Percentiles rank a stretch among this genome's conserved stretches.
phyloP scores from a whole-genome alignment of 2,888 invertebrate species.

The Magallana nippona region DNA sequence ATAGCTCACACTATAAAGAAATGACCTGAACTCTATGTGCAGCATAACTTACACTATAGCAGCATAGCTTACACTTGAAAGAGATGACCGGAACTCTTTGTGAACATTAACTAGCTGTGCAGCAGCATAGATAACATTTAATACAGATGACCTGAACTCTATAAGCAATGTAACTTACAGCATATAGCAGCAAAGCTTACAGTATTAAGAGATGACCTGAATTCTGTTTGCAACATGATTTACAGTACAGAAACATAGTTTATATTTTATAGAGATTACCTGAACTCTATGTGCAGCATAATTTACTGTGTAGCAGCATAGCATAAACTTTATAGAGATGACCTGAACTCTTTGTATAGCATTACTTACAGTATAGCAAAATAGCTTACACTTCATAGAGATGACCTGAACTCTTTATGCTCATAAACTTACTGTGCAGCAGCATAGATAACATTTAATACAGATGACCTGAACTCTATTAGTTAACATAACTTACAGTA shows the following conservation, averaged over 20 bases:
- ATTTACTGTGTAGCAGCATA: no score
- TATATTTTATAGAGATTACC: no score
- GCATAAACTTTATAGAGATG: no score
- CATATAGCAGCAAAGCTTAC: conserved; percentile 66
- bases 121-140: not conserved
- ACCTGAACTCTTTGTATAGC: no score
- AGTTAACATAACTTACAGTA: conserved; percentile 68
- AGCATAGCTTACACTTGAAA: not conserved
- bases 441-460: not conserved
- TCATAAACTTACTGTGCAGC: not conserved
- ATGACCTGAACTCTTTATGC: conserved; percentile 39
- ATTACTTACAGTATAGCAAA: no score
- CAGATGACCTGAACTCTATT: conserved; percentile 62
- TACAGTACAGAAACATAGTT: no score
- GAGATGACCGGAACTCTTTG: conserved; percentile 69
- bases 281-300: no score
- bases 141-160: conserved; percentile 57
- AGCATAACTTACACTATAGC: conserved; percentile 63
- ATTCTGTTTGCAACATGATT: no score
- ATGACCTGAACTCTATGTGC: conserved; percentile 67
- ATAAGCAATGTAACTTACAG: conserved; percentile 71
- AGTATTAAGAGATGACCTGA: conserved; percentile 42
- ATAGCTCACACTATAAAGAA: not conserved
- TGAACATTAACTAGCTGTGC: conserved; percentile 66
- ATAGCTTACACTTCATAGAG: no score